Evolutionary conservation across 2,888 invertebrate genomes (phyloP).

Genomic region (Thyatira batis): DNA sequence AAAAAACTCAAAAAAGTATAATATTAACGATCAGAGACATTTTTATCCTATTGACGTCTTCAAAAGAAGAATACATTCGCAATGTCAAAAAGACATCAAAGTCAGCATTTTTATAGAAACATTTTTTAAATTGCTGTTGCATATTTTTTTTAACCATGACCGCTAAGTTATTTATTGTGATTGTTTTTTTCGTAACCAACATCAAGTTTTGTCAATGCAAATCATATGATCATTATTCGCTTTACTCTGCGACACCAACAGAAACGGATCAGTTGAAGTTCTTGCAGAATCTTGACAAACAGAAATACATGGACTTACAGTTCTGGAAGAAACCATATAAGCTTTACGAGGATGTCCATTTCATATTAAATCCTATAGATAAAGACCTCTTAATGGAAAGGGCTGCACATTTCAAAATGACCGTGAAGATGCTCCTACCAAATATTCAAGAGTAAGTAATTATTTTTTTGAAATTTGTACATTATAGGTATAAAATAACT

Average conservation of each 20-base stretch:
- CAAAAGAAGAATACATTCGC: not conserved
- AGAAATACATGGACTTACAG: slow-evolving; percentile 53
- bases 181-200: slow-evolving; percentile 41
- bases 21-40: too few relatives aligned
- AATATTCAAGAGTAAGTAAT: slow-evolving; percentile 54
- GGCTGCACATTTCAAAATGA: slow-evolving; percentile 46
- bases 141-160: slow-evolving; percentile 38
- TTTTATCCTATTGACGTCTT: too few relatives aligned
- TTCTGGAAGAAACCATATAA: slow-evolving; percentile 60
- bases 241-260: slow-evolving; percentile 41
- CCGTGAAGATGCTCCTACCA: slow-evolving; percentile 24
- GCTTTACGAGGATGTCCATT: slow-evolving; percentile 47
- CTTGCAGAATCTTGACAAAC: slow-evolving; percentile 47
- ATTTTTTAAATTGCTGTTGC: not conserved
- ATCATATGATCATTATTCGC: slow-evolving; percentile 46
- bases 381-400: slow-evolving; percentile 47
- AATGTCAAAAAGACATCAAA: not conserved
- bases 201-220: slow-evolving; percentile 38
- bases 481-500: not conserved
- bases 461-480: slow-evolving; percentile 2
- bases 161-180: slow-evolving; percentile 30
- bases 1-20: too few relatives aligned
- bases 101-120: not conserved
- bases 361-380: slow-evolving; percentile 51
- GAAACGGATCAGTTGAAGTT: slow-evolving; percentile 54